phyloP scores from a whole-genome alignment of 2,797 vertebrate species.

The Morus bassanus region DNA sequence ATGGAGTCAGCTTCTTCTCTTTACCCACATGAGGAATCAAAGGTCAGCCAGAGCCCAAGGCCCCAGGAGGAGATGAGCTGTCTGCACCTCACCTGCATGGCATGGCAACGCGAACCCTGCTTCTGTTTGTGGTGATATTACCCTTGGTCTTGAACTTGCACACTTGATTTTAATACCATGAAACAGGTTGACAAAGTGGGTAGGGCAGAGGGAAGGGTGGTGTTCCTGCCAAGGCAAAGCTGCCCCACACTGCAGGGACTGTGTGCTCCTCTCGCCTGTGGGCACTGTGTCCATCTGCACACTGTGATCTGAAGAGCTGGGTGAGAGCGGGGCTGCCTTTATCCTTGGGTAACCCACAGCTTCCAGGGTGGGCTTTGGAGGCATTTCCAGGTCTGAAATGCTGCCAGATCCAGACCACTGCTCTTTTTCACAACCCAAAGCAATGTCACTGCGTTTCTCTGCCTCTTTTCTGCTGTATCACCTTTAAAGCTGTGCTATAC shows the following conservation, averaged over 20 bases:
- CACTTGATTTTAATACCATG: neutral
- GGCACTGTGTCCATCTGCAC: neutral
- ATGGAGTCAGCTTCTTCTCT: neutral
- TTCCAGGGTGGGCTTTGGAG: neutral
- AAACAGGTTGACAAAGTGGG: neutral
- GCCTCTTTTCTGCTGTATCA: neutral
- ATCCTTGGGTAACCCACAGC: neutral
- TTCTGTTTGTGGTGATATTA: neutral
- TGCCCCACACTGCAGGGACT: accelerated
- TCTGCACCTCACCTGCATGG: neutral
- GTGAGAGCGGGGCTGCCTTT: neutral
- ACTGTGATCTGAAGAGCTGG: neutral
- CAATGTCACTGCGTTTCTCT: neutral
- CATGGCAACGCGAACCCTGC: neutral
- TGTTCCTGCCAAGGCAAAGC: neutral
- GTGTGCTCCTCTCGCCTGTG: neutral
- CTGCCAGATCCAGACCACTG: neutral
- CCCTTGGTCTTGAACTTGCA: neutral
- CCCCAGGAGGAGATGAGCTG: neutral
- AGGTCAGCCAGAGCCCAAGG: neutral
- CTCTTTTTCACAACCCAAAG: neutral
- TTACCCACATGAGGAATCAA: neutral
- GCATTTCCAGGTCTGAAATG: neutral
- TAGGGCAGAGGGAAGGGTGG: neutral
- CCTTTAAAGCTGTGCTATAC: neutral